phyloP scores from a whole-genome alignment of 2,888 invertebrate genomes.

The Glyphotaelius pellucidus region DNA sequence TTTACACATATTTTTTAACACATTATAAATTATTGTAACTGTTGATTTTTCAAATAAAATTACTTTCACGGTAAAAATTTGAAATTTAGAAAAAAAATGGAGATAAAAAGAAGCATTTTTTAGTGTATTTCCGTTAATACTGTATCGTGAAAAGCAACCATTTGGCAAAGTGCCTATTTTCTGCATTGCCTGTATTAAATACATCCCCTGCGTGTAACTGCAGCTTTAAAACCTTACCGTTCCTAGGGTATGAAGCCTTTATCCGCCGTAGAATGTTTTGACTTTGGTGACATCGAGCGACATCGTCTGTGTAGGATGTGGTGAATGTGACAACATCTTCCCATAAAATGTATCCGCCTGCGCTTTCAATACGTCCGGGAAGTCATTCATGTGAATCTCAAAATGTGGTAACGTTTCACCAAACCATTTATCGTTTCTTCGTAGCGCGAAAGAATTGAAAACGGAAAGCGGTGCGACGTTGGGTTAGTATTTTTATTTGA shows the following conservation, averaged over 20 bases:
- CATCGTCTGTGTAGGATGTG: background rate
- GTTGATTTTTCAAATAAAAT: no score
- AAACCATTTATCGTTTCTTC: background rate
- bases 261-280: background rate
- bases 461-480: background rate
- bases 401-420: background rate
- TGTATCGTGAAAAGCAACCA: background rate
- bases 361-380: background rate
- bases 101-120: no score
- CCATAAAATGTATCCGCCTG: background rate
- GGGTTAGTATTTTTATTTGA: background rate
- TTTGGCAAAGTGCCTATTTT: background rate
- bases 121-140: background rate
- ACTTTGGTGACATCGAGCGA: background rate
- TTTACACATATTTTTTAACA: no score
- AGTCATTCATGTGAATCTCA: background rate
- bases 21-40: no score
- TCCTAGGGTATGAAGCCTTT: background rate
- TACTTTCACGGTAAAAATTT: no score
- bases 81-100: no score
- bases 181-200: background rate
- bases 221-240: background rate
- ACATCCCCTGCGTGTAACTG: background rate
- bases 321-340: constrained; percentile 3
- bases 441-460: background rate